Base-by-base conservation (phyloP, 2,113 vertebrate genomes). In the Scolopax mira region DNA sequence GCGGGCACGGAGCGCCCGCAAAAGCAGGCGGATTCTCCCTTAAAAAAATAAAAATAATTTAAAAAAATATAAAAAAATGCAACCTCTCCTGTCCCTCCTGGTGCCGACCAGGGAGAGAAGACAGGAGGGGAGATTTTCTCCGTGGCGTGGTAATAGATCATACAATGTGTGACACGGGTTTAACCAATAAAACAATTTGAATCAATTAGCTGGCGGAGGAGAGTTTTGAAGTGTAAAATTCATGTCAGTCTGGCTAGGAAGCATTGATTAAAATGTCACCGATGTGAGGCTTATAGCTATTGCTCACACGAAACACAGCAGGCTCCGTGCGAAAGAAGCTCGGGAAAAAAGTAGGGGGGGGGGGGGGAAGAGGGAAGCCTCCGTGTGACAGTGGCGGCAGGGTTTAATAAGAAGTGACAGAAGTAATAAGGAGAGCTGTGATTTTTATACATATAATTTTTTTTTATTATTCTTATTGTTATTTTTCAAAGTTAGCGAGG, bases 111-210 rank as follows among this genome's bases (percentile, higher is more conserved):
- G 58, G 54, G 86, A 94, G 87, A 6, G 33, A 91, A 94, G 86
- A 89, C 73, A 94, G 77, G 88, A 96, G 62, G 77, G 94, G 97
- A 97, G 96, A 97, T 97, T 96, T 96, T 95, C 94, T 97, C 95
- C 80, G 75, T 90, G 88, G 73, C 51, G 86, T 18, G 74, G 91
- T 94, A 72, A 97, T 97, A 98, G 95, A 98, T 98, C 97, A 97
- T 49, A 72, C 39, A 88, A 60, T 96, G 97, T 95, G 93, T 97
- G 97, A 97, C 97, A 97, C 93, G 93, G 97, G 96, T 97, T 98
- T 98, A 97, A 97, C 94, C 97, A 97, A 98, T 98, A 96, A 97
- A 97, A 97, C 98, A 97, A 98, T 98, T 98, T 97, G 97, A 98
- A 98, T 98, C 98, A 98, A 98, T 98, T 98, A 98, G 94, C 96